Percentiles rank a stretch among this genome's conserved stretches.
These are phyloP conservation scores for Himantopus leucocephalus DNA, from an alignment of 2,113 vertebrate species.

Conservation along the genomic window DNA sequence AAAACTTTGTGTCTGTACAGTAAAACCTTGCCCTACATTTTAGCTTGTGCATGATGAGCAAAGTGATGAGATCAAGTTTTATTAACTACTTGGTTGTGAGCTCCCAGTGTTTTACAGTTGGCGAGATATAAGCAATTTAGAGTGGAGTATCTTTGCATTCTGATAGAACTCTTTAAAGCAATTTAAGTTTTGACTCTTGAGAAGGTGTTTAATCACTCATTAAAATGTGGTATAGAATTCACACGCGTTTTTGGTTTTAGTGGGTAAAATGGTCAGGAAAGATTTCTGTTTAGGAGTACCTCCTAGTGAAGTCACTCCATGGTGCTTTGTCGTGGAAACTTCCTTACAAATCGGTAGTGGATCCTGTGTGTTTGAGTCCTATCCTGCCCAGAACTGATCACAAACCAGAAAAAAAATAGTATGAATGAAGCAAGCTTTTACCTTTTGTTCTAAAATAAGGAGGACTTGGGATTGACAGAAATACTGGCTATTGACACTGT, in stretches of 20 bases:
- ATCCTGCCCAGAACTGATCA: not conserved
- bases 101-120: not conserved
- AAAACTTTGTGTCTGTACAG: not conserved
- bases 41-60: not conserved
- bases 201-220: not conserved
- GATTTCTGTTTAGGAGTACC: not conserved
- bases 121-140: not conserved
- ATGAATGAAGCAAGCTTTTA: not conserved
- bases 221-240: not conserved
- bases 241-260: not conserved
- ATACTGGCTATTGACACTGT: constrained; percentile 34
- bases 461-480: not conserved
- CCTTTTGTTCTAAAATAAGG: not conserved
- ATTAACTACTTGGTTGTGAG: not conserved
- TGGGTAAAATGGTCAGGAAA: not conserved
- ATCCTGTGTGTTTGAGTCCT: not conserved
- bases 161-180: not conserved
- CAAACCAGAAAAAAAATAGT: not conserved
- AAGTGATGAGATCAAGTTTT: not conserved
- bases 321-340: constrained; percentile 12
- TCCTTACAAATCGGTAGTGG: not conserved
- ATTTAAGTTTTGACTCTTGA: not conserved
- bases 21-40: not conserved
- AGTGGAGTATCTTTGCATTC: not conserved
- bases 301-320: not conserved